A percentile compares a stretch with the other conserved stretches of the same genome.
These are phyloP conservation scores for Salvelinus alpinus DNA, from an alignment of 2,113 vertebrate genomes.

Conservation along the genomic window DNA sequence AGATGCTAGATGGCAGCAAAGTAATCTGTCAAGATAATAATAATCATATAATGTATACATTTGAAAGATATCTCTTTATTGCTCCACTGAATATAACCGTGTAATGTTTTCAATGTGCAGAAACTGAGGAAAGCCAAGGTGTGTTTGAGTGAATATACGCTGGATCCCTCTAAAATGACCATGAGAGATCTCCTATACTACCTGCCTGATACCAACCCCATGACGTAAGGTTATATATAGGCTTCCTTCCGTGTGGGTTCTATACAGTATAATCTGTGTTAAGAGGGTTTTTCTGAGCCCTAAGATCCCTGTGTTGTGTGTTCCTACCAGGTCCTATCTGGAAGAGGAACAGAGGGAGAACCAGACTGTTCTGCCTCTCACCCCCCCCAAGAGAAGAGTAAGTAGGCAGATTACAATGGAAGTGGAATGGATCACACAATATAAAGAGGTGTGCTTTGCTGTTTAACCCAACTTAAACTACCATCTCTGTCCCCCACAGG, in stretches of 20 bases:
- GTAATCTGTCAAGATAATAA: no score
- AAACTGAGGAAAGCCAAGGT: slow-evolving; percentile 68
- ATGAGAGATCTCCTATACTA: slow-evolving; percentile 98
- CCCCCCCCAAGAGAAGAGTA: slow-evolving; percentile 79
- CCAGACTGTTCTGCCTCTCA: slow-evolving; percentile 69
- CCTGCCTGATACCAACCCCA: slow-evolving; percentile 88
- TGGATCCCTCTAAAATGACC: slow-evolving; percentile 94
- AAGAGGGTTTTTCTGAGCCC: neutral
- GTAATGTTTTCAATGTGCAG: slow-evolving; percentile 63
- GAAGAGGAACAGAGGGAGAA: slow-evolving; percentile 73
- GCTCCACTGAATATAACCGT: neutral
- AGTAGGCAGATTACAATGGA: slow-evolving; percentile 39
- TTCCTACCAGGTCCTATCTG: slow-evolving; percentile 73
- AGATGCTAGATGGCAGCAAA: no score
- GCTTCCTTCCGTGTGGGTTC: no score
- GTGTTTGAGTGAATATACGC: slow-evolving; percentile 67
- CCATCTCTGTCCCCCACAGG: slow-evolving; percentile 26
- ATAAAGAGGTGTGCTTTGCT: no score
- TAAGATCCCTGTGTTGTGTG: neutral
- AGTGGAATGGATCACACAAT: no score
- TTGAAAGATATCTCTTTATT: neutral
- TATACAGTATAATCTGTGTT: no score
- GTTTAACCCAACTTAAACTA: no score
- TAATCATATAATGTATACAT: no score
- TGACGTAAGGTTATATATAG: slow-evolving; percentile 80